Base-by-base conservation (phyloP, 2,797 vertebrate genomes). In the Oceanodroma leucorhoa region DNA sequence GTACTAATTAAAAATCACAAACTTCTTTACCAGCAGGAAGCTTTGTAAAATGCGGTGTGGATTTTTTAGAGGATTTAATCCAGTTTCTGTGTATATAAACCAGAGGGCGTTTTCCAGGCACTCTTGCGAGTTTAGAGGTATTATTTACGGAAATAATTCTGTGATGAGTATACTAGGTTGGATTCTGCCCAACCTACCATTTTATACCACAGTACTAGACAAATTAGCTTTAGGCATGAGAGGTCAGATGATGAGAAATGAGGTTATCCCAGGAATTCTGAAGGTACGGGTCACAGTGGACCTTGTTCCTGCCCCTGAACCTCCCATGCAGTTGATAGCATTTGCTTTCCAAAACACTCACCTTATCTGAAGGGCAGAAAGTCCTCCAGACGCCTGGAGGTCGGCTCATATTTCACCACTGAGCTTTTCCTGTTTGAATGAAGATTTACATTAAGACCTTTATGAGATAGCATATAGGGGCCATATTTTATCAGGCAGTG, bases 1-100 rank as follows among this genome's bases (percentile, higher is more conserved):
- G 84, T 55, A 88, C 93, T 97, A 97, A 97, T 97, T 97, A 97
- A 97, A 97, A 95, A 80, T 93, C 97, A 94, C 78, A 58, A 94
- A 95, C 67, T 96, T 94, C 84, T 94, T 82, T 70, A 90, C 87
- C 89, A 92, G 88, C 73, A 87, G 91, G 92, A 90, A 92, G 65
- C 94, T 90, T 83, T 80, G 65, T 83, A 97, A 96, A 72, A 95
- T 24, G 48, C 0, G 91, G 87, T 71, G 61, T 90, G 95, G 96
- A 96, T 69, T 95, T 92, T 81, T 94, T 81, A 62, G 58, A 40
- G 83, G 73, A 96, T 94, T 94, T 92, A 67, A 86, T 92, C 60
- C 46, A 9, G 3, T 61, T 76, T 65, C 73, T 84, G 23, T 57
- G 22, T 30, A 0, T 17, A 36, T 16, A 87, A 94, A 89, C 34